Evolutionary conservation across 1,140 invertebrate genomes (phyloP).

Genomic region (Asbolus verrucosus): DNA sequence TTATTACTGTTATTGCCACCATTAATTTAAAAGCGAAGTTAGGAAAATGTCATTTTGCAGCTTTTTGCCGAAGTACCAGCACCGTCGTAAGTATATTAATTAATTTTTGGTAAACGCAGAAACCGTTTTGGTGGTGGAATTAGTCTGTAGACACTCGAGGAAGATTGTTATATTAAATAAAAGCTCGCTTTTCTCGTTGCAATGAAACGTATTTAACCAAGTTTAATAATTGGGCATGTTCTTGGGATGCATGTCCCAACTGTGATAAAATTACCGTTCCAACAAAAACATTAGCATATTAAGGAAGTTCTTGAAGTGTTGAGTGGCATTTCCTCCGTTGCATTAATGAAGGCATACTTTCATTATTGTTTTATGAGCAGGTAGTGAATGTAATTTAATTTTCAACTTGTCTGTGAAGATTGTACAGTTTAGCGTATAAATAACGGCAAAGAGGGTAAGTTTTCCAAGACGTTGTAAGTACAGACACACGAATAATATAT

Average conservation of each 20-base stretch:
- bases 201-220: no score
- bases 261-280: constrained; percentile 8
- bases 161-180: no score
- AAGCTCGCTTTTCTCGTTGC: no score
- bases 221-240: constrained; percentile 12
- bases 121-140: no score
- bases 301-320: constrained; percentile 1
- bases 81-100: no score
- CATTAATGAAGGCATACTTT: constrained; percentile 14
- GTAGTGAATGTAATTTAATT: constrained; percentile 18
- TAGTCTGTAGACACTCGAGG: no score
- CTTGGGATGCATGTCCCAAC: neutral
- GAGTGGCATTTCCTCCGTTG: constrained; percentile 15
- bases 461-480: neutral
- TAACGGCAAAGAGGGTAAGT: neutral
- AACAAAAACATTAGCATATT: constrained; percentile 31
- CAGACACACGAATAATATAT: constrained; percentile 14
- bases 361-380: constrained; percentile 5
- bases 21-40: no score
- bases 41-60: no score
- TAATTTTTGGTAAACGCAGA: no score
- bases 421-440: constrained; percentile 18
- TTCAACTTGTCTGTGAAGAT: constrained; percentile 4
- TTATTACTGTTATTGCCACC: no score
- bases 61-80: no score